These are phyloP conservation scores for Origma solitaria DNA, from an alignment of 2,113 vertebrate genomes.

Conservation along the genomic window DNA sequence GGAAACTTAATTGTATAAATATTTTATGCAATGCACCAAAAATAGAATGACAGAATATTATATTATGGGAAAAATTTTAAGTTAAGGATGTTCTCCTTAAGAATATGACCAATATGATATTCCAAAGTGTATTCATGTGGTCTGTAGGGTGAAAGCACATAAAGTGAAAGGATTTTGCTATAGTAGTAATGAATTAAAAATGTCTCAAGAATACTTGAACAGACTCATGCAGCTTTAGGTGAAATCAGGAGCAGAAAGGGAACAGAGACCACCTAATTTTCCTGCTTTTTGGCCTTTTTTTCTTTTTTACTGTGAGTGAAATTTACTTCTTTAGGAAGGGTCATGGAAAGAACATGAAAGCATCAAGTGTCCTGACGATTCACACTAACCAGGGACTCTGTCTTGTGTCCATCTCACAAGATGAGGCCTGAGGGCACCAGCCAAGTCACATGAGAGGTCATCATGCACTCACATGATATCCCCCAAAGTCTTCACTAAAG, in stretches of 20 bases:
- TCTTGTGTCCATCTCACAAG: neutral
- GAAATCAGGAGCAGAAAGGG: neutral
- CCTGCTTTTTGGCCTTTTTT: neutral
- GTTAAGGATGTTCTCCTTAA: neutral
- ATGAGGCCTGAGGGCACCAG: neutral
- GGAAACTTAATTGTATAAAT: neutral
- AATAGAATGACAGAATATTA: neutral
- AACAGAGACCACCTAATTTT: neutral
- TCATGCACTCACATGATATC: accelerated
- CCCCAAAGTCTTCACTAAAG: neutral
- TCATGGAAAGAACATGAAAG: neutral
- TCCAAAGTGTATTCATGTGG: neutral
- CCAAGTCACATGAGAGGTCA: neutral
- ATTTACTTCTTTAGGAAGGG: neutral
- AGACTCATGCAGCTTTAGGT: neutral
- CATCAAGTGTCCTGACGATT: neutral
- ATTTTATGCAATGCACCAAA: neutral
- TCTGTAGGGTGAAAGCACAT: neutral
- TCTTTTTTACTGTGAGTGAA: neutral
- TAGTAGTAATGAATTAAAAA: neutral
- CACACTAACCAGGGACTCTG: neutral
- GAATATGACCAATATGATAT: neutral
- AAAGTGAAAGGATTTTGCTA: neutral
- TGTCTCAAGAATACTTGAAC: neutral
- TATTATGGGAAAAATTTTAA: neutral